Conservation (phyloP, 1,140 invertebrate species). For the Cephus cinctus region DNA sequence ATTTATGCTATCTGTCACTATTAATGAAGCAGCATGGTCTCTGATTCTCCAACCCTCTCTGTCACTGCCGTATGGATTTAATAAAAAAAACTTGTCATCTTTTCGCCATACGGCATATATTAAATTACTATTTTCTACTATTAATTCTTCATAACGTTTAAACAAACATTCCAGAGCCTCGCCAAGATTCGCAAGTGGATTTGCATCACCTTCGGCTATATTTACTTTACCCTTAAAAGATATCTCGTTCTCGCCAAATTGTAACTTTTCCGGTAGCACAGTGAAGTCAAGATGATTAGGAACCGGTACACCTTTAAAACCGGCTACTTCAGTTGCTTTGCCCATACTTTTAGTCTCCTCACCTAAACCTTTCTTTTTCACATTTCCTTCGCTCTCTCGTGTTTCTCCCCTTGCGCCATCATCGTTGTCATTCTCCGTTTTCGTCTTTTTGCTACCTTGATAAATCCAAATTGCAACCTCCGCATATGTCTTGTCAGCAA, state of each 20-base stretch:
- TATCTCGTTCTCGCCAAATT: slow-evolving; percentile 23
- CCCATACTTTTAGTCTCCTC: no score
- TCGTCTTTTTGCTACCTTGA: slow-evolving; percentile 17
- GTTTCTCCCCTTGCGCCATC: slow-evolving; percentile 2
- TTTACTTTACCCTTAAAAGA: slow-evolving; percentile 26
- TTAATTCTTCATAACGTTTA: slow-evolving; percentile 26
- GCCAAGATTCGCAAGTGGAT: slow-evolving; percentile 38
- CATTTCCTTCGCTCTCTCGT: slow-evolving; percentile 15
- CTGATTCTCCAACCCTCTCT: slow-evolving; percentile 34
- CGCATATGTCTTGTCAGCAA: slow-evolving; percentile 27
- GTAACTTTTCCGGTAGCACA: slow-evolving; percentile 36
- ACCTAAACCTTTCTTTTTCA: slow-evolving; percentile 22
- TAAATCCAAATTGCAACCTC: slow-evolving; percentile 30
- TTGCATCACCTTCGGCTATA: slow-evolving; percentile 27
- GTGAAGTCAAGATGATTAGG: slow-evolving; percentile 34
- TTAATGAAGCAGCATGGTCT: slow-evolving; percentile 28
- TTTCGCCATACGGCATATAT: slow-evolving; percentile 42
- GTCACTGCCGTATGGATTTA: slow-evolving; percentile 48
- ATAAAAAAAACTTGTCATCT: slow-evolving; percentile 29
- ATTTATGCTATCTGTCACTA: slow-evolving; percentile 29
- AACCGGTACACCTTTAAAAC: slow-evolving; percentile 9
- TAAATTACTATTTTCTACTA: slow-evolving; percentile 42
- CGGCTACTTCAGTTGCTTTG: neutral
- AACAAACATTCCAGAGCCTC: slow-evolving; percentile 45
- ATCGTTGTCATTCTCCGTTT: slow-evolving; percentile 1